Conservation (phyloP, 30 jellyfish, hydroid and myxozoan genomes). For the Phacellophora camtschatica region DNA sequence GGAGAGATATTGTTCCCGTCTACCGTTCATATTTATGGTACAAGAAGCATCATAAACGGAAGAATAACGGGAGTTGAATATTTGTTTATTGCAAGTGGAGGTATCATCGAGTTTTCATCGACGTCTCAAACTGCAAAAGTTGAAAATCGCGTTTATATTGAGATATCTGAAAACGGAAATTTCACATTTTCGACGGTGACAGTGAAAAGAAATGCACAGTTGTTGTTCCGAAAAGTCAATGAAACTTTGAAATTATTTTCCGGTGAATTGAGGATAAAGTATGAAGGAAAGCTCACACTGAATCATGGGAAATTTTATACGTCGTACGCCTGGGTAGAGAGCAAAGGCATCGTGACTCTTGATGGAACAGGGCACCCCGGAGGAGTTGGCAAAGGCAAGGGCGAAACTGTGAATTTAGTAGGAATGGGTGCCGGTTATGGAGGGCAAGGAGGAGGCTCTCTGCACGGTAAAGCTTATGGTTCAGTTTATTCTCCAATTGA, state of each 20-base stretch:
- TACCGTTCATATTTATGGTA: conserved; percentile 45
- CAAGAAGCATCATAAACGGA: conserved; percentile 50
- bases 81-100: conserved; percentile 54
- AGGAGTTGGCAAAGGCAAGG: conserved; percentile 43
- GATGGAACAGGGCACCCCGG: conserved; percentile 56
- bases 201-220: conserved; percentile 43
- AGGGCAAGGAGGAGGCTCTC: conserved; percentile 55
- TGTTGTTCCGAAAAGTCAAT: conserved; percentile 30
- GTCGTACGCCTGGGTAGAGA: conserved; percentile 44
- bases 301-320: conserved; percentile 52
- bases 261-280: conserved; percentile 21
- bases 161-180: conserved; percentile 47
- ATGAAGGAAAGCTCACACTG: conserved; percentile 50
- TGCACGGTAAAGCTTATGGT: conserved; percentile 51
- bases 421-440: conserved; percentile 78
- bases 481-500: conserved; percentile 60
- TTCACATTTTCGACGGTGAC: conserved; percentile 40
- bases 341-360: conserved; percentile 26
- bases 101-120: conserved; percentile 47
- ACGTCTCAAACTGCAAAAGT: conserved; percentile 58
- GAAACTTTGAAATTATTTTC: conserved; percentile 36
- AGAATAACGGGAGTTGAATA: conserved; percentile 57
- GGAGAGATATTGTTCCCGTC: conserved; percentile 64
- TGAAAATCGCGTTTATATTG: conserved; percentile 52
- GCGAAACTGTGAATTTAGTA: conserved; percentile 3